Base-by-base conservation (phyloP, 2,797 vertebrate genomes). In the Gymnopithys bicolor region DNA sequence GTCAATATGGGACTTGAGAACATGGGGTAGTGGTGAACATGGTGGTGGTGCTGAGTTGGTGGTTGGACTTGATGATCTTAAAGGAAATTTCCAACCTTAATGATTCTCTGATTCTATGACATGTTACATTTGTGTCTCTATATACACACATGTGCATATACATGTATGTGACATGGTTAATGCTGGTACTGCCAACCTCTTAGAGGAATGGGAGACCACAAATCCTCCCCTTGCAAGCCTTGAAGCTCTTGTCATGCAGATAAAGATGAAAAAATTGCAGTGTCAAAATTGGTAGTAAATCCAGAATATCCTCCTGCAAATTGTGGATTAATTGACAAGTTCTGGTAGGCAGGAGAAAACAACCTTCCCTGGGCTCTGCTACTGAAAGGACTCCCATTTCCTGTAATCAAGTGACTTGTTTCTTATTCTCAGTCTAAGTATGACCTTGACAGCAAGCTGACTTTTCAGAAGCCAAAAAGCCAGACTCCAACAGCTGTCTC, bases 141-240 rank as follows among this genome's bases (percentile, higher is more conserved):
- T 19, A 30, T 33, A n/a, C 21, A 19, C 11, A 45, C 12, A 6
- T 1, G 0, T 28, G 6, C 17, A 7, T 19, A 3, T 14, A 7
- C 10, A 27, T 30, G 5, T 16, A 2, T 19, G 17, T 39, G 33
- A 5, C 2, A 7, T 15, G 9, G n/a, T 30, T 19, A 52, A 16
- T 58, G 8, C 8, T 13, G 10, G 3, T 3, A 8, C 14, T 46
- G 10, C 7, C 51, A 83, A 39, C 7, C 27, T 55, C 3, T 30
- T 11, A 41, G 0, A 74, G 32, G 21, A 73, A 62, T 1, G 56
- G 5, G 3, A 70, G 66, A 45, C 3, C 8, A 33, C 27, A 89
- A 56, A 25, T 12, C 17, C 21, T 39, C 10, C 37, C 27, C 11
- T 80, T 19, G 48, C 14, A 60, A 49, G 19, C n/a, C 43, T 35